These are phyloP conservation scores for Globia sparganii DNA, from an alignment of 2,888 invertebrate genomes.

Conservation along the genomic window DNA sequence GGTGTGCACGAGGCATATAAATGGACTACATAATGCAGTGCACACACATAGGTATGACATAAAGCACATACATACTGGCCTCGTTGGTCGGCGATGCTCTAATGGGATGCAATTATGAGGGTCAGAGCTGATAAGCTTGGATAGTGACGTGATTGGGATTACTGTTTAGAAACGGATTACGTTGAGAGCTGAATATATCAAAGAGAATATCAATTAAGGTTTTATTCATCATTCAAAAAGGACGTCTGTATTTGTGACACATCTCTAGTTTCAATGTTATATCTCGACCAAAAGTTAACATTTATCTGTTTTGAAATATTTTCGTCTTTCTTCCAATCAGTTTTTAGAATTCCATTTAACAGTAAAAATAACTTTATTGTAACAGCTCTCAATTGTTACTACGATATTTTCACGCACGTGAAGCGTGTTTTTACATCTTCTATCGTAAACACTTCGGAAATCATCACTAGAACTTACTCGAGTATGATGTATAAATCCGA, in stretches of 20 bases:
- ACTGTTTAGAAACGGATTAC: constrained; percentile 23
- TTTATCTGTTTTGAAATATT: neutral
- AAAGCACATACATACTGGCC: constrained; percentile 60
- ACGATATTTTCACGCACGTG: neutral
- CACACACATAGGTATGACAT: constrained; percentile 54
- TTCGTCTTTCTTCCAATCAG: neutral
- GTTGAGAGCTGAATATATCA: neutral
- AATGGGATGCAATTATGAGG: constrained; percentile 67
- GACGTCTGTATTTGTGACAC: neutral
- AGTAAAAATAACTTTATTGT: neutral
- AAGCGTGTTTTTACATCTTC: neutral
- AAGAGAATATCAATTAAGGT: neutral
- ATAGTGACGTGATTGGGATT: constrained; percentile 51
- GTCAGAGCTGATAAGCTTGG: constrained; percentile 72
- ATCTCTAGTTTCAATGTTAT: neutral
- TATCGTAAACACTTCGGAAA: constrained; percentile 8
- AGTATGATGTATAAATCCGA: constrained; percentile 36
- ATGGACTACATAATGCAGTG: constrained; percentile 57
- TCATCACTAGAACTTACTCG: constrained; percentile 18
- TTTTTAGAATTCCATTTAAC: neutral
- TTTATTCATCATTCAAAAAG: neutral
- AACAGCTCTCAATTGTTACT: neutral
- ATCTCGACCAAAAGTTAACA: neutral
- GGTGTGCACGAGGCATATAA: constrained; percentile 52
- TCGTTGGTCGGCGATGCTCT: constrained; percentile 71